Evolutionary conservation across 2,113 vertebrate genomes (phyloP).

Genomic region (Oceanodroma tethys): DNA sequence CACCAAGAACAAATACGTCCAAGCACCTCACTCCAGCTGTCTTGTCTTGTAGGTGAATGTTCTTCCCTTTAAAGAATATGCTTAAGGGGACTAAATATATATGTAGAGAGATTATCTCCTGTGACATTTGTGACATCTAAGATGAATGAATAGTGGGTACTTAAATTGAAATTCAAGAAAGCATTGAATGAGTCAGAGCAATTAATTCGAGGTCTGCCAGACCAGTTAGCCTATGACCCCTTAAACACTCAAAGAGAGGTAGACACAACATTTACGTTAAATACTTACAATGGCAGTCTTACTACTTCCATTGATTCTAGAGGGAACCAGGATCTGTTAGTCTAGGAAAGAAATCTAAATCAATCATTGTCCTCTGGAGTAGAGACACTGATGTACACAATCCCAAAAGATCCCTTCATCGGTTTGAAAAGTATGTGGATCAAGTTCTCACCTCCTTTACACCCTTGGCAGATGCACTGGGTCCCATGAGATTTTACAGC

Average conservation of each 20-base stretch:
- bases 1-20: not conserved
- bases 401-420: not conserved
- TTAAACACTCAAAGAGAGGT: conserved; percentile 30
- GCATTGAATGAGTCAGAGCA: conserved; percentile 42
- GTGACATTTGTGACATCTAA: conserved; percentile 37
- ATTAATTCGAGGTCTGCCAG: conserved; percentile 44
- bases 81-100: not conserved
- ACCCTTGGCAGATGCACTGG: not conserved
- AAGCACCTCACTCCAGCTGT: conserved; percentile 13
- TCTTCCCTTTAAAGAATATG: conserved; percentile 20
- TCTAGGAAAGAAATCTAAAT: conserved; percentile 34
- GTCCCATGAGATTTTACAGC: not conserved
- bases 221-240: conserved; percentile 54
- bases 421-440: not conserved
- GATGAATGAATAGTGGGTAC: conserved; percentile 35
- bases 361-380: conserved; percentile 10
- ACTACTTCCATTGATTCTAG: conserved; percentile 35
- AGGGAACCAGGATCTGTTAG: conserved; percentile 5
- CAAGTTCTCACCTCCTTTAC: not conserved
- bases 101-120: conserved; percentile 24
- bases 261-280: conserved; percentile 45
- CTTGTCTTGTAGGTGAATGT: conserved; percentile 18
- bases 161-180: conserved; percentile 57
- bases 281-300: conserved; percentile 25
- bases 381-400: not conserved